Conservation (phyloP, 2,113 vertebrate species). For the Lepus timidus region DNA sequence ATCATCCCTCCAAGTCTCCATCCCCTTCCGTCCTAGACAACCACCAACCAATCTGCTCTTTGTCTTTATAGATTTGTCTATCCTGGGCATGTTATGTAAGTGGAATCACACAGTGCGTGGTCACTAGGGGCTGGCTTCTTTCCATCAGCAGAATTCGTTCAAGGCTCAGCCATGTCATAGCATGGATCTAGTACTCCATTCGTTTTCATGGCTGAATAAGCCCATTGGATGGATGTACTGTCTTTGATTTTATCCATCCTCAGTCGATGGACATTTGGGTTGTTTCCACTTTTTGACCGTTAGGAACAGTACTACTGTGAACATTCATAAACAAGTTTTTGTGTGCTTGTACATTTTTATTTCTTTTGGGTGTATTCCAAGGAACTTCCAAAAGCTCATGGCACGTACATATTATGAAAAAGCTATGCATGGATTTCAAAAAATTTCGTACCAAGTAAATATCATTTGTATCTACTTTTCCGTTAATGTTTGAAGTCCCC, state of each 20-base stretch:
- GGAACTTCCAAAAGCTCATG: background rate
- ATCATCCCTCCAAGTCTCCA: background rate
- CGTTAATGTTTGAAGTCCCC: no score
- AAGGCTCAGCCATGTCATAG: background rate
- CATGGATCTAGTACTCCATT: background rate
- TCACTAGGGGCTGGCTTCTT: background rate
- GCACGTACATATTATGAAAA: no score
- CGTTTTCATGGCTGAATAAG: slow-evolving; percentile 7
- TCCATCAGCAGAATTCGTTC: background rate
- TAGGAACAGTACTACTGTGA: background rate
- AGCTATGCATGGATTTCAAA: no score
- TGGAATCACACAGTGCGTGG: background rate
- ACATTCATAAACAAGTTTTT: background rate
- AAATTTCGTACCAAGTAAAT: no score
- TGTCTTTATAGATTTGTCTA: slow-evolving; percentile 15
- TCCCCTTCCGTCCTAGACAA: background rate
- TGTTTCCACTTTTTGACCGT: background rate
- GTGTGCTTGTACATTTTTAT: background rate
- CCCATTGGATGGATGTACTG: background rate
- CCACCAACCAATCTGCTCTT: background rate
- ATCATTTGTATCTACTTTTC: no score
- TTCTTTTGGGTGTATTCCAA: slow-evolving; percentile 27
- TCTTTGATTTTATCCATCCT: background rate
- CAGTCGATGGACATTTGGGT: background rate
- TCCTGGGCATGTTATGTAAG: slow-evolving; percentile 8